These are phyloP conservation scores for Tipula lateralis DNA, from an alignment of 2,888 invertebrate genomes.

Conservation along the genomic window DNA sequence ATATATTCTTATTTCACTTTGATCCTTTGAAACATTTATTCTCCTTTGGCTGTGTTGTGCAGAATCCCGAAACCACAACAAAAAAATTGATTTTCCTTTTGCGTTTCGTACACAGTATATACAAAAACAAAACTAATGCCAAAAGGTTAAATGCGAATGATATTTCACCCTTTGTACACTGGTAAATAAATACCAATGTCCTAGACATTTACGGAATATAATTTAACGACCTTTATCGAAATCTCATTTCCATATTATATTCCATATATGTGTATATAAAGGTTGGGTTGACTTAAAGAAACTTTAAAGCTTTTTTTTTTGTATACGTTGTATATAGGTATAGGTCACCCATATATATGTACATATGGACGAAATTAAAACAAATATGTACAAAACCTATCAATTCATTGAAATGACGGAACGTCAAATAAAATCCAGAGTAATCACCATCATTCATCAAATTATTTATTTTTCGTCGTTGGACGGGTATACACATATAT, in stretches of 20 bases:
- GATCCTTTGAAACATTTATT: background rate
- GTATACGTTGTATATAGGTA: background rate
- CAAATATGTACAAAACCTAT: background rate
- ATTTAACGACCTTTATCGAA: background rate
- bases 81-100: background rate
- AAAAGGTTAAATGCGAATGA: background rate
- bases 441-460: background rate
- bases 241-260: background rate
- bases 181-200: background rate
- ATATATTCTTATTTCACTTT: background rate
- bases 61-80: background rate
- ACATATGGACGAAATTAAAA: background rate
- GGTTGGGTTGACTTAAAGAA: background rate
- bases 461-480: background rate
- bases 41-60: background rate
- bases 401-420: background rate
- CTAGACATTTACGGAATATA: background rate
- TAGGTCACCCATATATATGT: background rate
- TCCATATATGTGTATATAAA: background rate
- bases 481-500: background rate
- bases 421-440: background rate
- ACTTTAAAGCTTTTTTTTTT: background rate
- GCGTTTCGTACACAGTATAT: no score
- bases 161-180: background rate
- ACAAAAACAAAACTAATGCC: background rate